Base-by-base conservation (phyloP, 1,140 invertebrate species). In the Trypoxylus dichotomus region DNA sequence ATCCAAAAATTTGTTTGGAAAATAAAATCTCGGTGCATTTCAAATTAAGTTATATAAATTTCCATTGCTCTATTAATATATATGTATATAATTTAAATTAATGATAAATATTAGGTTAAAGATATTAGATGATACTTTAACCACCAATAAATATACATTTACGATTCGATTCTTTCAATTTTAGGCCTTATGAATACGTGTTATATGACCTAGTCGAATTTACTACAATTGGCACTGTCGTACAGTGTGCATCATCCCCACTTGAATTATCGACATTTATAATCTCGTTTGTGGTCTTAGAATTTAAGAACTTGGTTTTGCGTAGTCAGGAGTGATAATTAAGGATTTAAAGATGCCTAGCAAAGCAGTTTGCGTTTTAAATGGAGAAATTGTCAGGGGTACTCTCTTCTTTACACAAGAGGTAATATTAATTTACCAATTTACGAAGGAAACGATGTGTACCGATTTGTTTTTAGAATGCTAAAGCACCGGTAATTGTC, bases 351-450 rank as follows among this genome's bases (percentile, higher is more conserved):
- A 68, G 78, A 85, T 85, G 84, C 79, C 80, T n/a, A 82, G 78
- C 2, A 95, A 95, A 90, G 95, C 95, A 76, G 94, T 96, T 27
- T 96, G 94, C 86, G 94, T 96, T 81, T 87, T 97, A 75, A 93
- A 92, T 76, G 94, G 95, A 15, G 94, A 96, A 84, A 84, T 80
- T 27, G 93, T 95, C 58, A 92, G 91, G 79, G 95, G 95, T 79
- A 94, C 92, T 3, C 85, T 96, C 77, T 91, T 88, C 83, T 96
- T 97, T 83, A 89, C 91, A 60, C 94, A 96, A 88, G 86, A 90
- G 86, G 94, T 94, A 75, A 74, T 74, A 15, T 41, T 19, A 75
- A 7, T 68, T 41, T 76, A 43, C 76, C 3, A 5, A 41, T 77
- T 29, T 21, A 63, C 76, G 32, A 27, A 21, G 15, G 13, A 43